Conservation (phyloP, 2,113 vertebrate species). For the Mastomys natalensis region DNA sequence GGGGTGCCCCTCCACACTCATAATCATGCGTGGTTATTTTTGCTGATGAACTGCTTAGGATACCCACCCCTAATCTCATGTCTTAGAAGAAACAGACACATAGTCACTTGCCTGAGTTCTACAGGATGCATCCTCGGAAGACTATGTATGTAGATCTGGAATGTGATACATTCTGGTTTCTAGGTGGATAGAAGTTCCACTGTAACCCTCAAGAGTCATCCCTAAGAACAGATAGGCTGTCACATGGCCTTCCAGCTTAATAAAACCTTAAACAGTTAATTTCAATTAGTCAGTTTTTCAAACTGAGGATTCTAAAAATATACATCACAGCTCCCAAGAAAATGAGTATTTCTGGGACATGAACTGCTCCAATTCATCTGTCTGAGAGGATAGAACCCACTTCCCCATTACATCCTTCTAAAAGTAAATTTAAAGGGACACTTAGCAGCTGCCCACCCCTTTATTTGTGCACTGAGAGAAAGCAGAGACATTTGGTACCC, state of each 20-base stretch:
- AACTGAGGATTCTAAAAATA: not conserved
- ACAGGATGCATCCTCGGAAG: not conserved
- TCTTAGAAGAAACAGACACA: not conserved
- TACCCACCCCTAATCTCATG: no score
- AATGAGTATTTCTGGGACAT: conserved; percentile 21
- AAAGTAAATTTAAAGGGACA: not conserved
- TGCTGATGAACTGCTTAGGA: not conserved
- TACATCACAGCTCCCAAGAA: not conserved
- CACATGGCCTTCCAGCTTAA: conserved; percentile 8
- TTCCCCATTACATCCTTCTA: not conserved
- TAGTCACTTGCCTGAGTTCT: not conserved
- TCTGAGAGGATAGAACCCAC: not conserved
- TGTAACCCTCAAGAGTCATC: not conserved
- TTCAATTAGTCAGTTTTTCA: conserved; percentile 15
- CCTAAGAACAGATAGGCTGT: not conserved
- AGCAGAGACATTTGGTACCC: not conserved
- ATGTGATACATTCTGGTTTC: not conserved
- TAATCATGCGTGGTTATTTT: not conserved
- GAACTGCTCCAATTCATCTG: not conserved
- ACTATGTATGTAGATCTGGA: not conserved
- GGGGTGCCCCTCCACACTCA: not conserved
- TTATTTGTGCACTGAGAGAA: not conserved
- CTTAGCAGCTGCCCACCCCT: not conserved
- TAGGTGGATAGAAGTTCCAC: not conserved
- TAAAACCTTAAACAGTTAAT: not conserved